Evolutionary conservation across 2,888 invertebrate species (phyloP), one percentile per base, ranked within the genome.

Genomic region (Sthenelais limicola): DNA sequence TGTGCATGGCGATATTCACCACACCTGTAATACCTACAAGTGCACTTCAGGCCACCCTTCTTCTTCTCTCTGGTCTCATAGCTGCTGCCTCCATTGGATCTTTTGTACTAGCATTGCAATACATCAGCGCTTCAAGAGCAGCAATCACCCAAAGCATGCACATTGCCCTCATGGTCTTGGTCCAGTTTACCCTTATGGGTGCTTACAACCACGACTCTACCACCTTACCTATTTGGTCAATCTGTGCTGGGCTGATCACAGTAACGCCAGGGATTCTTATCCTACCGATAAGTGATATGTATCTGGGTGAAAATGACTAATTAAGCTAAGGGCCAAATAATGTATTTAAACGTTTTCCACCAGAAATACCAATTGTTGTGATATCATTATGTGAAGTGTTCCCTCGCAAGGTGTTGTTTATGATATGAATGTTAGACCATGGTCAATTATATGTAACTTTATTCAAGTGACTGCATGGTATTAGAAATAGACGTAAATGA

Each of bases 141-240:
- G 62, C 62, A 35, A 62, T 62, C 35, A 38, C 38, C 4, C 62
- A 62, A 28, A 62, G 62, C 38, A 21, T 62, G 21, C 62, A 62
- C 24, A 62, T 62, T 18, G 62, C 38, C 12, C 62, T 62, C 35
- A 62, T 62, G 62, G 35, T 38, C 24, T 26, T 62, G 1, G 62
- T 43, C 1, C 62, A 62, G 62, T 62, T 21, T 24, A 38, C 62
- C 4, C 9, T 62, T 9, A 62, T 62, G 62, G 24, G 24, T 12
- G 9, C 38, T 12, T 62, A 43, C 38, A 62, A 62, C 38, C 15
- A 21, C 21, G 38, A 35, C 12, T 62, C 26, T 38, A 21, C 7
- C 3, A 26, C 62, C 1, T 15, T 38, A 2, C 1, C 43, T 9
- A 62, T 24, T 26, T 35, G 24, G 3, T 35, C 62, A 1, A 24